Evolutionary conservation across 2,113 vertebrate species (phyloP), one percentile per base, ranked within the genome.

Genomic region (Haemorhous mexicanus): DNA sequence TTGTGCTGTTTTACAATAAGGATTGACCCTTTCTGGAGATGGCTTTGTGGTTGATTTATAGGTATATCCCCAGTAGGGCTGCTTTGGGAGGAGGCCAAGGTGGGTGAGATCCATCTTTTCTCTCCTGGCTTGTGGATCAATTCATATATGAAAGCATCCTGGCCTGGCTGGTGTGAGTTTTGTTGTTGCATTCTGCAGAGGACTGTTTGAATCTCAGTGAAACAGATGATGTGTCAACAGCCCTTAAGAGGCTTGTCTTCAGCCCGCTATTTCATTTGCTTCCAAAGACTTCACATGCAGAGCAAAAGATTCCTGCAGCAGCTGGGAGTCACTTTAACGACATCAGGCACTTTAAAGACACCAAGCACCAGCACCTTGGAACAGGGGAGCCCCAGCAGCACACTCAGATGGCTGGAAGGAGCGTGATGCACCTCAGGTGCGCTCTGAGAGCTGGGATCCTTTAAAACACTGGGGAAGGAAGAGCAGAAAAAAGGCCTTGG

Each of bases 21-120:
- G 87, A 83, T 87, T 90, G 91, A 93, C 74, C 84, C 87, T 88
- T 95, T 95, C 82, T 93, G 47, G 81, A 93, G 77, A 74, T 87
- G 62, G 41, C 23, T 87, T 70, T 93, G 37, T 69, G 70, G 53
- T 3, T 93, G 89, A 93, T 94, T 91, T 95, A 87, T 85, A 73
- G 84, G 59, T 43, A 87, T 33, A 81, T 78, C n/a, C 39, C 43
- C 27, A 18, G 37, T 32, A 94, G 80, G 32, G 30, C 58, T 85
- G 46, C 35, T 72, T 67, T 93, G 91, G 74, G 81, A 79, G 23
- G 70, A 87, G 28, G 81, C 89, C 87, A 91, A 19, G 17, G 32
- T 85, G 67, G 50, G 74, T 59, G 46, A 95, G 62, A 79, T 89
- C 55, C 74, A 59, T 89, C 43, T 89, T 93, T 92, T 76, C 43